Evolutionary conservation across 2,797 vertebrate genomes (phyloP).

Genomic region (Gymnocypris eckloni): DNA sequence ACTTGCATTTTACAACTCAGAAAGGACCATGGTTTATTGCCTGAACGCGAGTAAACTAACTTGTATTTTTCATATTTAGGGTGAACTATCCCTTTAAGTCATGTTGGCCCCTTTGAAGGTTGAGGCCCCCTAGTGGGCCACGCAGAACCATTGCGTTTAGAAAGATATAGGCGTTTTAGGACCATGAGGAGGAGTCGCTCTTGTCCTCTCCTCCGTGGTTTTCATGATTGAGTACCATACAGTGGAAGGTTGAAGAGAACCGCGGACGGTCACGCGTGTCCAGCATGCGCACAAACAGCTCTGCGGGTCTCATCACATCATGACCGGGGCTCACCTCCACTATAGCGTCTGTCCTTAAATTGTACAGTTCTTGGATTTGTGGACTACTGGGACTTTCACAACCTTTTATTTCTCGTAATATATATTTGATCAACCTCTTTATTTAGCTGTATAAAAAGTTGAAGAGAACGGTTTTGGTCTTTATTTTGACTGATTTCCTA

Average conservation of each 20-base stretch:
- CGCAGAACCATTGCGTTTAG: not conserved
- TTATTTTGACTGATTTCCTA: not conserved
- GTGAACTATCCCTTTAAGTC: not conserved
- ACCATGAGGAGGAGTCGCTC: constrained; percentile 66
- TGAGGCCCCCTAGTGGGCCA: not conserved
- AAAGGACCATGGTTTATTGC: not conserved
- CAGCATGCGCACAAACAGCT: constrained; percentile 58
- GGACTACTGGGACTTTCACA: constrained; percentile 5
- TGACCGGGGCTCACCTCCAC: constrained; percentile 22
- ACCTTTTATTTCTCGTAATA: not conserved
- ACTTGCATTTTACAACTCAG: no score
- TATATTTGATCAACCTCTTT: not conserved
- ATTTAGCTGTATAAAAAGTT: constrained; percentile 7
- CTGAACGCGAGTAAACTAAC: not conserved
- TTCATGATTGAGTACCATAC: constrained; percentile 55
- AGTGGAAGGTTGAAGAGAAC: constrained; percentile 62
- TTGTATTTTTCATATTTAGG: not conserved
- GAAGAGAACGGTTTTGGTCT: not conserved
- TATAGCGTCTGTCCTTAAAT: constrained; percentile 3
- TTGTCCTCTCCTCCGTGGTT: constrained; percentile 36
- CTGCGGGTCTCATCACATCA: constrained; percentile 37
- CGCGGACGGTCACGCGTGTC: constrained; percentile 52
- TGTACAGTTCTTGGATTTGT: not conserved
- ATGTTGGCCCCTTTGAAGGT: not conserved
- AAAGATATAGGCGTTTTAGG: constrained; percentile 66